Evolutionary conservation across 2,888 invertebrate genomes (phyloP), one percentile per base, ranked within the genome.

Genomic region (Nezara viridula): DNA sequence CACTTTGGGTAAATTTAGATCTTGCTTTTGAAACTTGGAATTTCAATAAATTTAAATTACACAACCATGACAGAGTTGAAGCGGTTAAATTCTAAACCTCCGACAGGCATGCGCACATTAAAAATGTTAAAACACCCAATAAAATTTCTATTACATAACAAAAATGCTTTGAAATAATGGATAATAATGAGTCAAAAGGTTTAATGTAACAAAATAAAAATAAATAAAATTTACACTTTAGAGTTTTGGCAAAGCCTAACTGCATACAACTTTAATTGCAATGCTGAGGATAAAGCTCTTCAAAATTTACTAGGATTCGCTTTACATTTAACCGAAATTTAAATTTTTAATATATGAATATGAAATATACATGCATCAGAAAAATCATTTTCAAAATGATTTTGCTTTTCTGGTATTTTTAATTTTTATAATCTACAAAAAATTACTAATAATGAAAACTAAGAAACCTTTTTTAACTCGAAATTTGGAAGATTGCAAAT

Each of bases 81-180:
- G 90, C 90, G 90, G 85, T 77, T 85, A 86, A 85, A 86, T 73
- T 89, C 90, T 89, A 85, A 90, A 89, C 90, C 90, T 90, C 90
- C 89, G 90, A 90, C 73, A 88, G 85, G 89, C 90, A 90, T 90
- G 90, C 90, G 89, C 90, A 90, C 90, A 90, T 88, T 90, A 89
- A 86, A 85, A 86, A 89, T 86, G 66, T 73, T 85, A 77, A 88
- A 81, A 88, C 88, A 88, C 88, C 88, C 88, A 88, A 86, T 86
- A 52, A 44, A 88, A 52, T 32, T 37, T 88, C 86, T 89, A 86
- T 47, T 66, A 85, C 89, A 85, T 89, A 86, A 44, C 85, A 86
- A 37, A 89, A 49, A 77, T 88, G 88, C 77, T 88, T 88, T 81
- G 81, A 81, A 73, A 40, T 73, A 88, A 55, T 73, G 44, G 47